Evolutionary conservation across 1,140 invertebrate genomes (phyloP).

Genomic region (Frieseomelitta varia): DNA sequence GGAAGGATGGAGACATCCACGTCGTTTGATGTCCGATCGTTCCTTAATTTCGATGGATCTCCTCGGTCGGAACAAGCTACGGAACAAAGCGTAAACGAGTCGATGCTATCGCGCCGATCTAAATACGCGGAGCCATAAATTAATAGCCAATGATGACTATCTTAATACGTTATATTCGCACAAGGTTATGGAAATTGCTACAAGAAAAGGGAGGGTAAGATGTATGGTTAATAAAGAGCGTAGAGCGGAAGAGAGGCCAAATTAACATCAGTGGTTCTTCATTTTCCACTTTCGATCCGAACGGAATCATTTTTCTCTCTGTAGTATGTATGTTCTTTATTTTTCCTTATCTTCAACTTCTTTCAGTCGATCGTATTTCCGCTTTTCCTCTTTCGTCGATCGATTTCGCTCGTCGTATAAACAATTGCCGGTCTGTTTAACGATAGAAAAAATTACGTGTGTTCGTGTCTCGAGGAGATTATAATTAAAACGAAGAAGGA

Average conservation of each 20-base stretch:
- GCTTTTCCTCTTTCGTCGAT: background rate
- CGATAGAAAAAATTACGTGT: background rate
- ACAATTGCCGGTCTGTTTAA: background rate
- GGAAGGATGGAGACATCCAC: background rate
- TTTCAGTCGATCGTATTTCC: background rate
- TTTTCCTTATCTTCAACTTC: background rate
- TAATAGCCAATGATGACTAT: constrained; percentile 57
- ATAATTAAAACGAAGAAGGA: constrained; percentile 11
- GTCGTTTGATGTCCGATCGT: background rate
- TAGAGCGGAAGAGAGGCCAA: constrained; percentile 49
- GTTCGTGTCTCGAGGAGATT: background rate
- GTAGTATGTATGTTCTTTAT: background rate
- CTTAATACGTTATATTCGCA: constrained; percentile 59
- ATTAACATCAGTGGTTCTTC: constrained; percentile 8
- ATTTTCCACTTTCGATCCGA: too few species aligned
- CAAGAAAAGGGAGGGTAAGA: constrained; percentile 60
- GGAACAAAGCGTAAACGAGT: background rate
- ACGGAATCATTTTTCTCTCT: background rate
- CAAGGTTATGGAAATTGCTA: constrained; percentile 61
- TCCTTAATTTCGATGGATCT: background rate
- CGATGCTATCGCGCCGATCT: constrained; percentile 46
- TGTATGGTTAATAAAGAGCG: constrained; percentile 56
- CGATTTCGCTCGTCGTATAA: background rate
- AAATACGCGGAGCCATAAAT: constrained; percentile 52
- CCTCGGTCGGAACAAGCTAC: background rate